These are phyloP conservation scores for Coturnix japonica DNA, from an alignment of 2,113 vertebrate genomes.

Conservation along the genomic window DNA sequence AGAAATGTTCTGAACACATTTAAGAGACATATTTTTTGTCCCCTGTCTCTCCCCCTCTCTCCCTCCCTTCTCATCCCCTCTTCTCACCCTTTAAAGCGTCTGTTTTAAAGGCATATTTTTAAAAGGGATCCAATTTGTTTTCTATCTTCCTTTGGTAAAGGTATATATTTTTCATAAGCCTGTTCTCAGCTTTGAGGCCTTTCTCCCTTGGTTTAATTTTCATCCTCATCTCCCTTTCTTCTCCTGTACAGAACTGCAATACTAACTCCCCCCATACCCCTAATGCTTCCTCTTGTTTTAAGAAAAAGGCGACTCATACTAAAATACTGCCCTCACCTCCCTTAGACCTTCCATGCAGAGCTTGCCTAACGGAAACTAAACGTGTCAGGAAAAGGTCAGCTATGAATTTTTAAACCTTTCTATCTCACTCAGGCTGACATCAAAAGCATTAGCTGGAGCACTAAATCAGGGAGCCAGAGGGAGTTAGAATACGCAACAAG, in stretches of 20 bases:
- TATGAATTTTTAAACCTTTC: conserved; percentile 70
- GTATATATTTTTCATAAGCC: conserved; percentile 73
- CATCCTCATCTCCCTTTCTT: conserved; percentile 2
- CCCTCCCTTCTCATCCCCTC: background rate
- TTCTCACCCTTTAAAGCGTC: conserved; percentile 62
- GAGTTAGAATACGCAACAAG: conserved; percentile 67
- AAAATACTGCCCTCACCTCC: background rate
- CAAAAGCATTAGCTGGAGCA: conserved; percentile 63
- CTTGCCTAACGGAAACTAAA: conserved; percentile 41
- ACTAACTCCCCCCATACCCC: background rate
- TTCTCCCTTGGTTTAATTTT: conserved; percentile 36
- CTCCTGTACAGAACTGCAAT: conserved; percentile 12
- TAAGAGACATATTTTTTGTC: conserved; percentile 71
- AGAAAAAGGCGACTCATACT: conserved; percentile 40
- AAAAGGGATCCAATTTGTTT: conserved; percentile 76
- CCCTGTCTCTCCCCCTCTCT: background rate
- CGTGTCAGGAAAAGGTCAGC: conserved; percentile 65
- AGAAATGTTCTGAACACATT: conserved; percentile 76
- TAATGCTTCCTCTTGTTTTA: conserved; percentile 26
- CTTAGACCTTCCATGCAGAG: background rate
- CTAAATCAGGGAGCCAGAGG: conserved; percentile 51
- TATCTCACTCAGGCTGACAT: conserved; percentile 63
- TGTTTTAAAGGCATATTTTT: conserved; percentile 73
- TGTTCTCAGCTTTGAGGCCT: conserved; percentile 49
- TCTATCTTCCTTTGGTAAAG: conserved; percentile 72